Evolutionary conservation across 2,797 vertebrate genomes (phyloP), one percentile per base, ranked within the genome.

Genomic region (Benthosema pterotum): DNA sequence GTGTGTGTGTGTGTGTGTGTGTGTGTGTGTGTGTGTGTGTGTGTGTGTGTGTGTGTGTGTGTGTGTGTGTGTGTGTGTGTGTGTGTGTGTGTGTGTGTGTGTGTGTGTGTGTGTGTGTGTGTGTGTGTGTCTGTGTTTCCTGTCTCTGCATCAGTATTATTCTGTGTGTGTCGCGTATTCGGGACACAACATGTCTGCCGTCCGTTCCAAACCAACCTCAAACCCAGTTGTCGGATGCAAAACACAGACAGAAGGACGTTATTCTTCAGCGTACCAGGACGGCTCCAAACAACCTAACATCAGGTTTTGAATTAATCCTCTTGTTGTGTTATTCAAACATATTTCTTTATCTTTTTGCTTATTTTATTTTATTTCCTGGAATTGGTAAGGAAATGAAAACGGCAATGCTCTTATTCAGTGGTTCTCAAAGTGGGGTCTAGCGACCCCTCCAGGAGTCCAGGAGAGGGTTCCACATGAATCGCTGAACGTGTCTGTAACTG

Each of bases 91-190:
- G 3, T 25, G 5, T 13, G 13, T 42, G 19, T 53, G 22, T 53
- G 43, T 43, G 19, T 22, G 19, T 22, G 19, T 4, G 19, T 4
- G 19, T 4, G 19, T 14, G 13, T 55, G 32, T 18, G 5, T 17
- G 42, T 18, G 9, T 2, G 19, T 11, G 19, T 18, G 19, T 2
- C 2, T 46, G 32, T 52, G 48, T 73, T 71, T 75, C 74, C 71
- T 28, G 18, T 25, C 15, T 25, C 73, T 90, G 74, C 74, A 72
- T 87, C 90, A 91, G 90, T 91, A 90, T 90, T 91, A 89, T 76
- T 69, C 42, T 70, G 47, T 51, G 57, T 51, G 57, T 77, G 67
- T 77, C 67, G 13, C 38, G 57, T 25, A 52, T 70, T 18, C 8
- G 51, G 65, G 66, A 55, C 45, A 60, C 55, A 61, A 45, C 66